These are phyloP conservation scores for Rhingia campestris DNA, from an alignment of 2,888 invertebrate species.

Conservation along the genomic window DNA sequence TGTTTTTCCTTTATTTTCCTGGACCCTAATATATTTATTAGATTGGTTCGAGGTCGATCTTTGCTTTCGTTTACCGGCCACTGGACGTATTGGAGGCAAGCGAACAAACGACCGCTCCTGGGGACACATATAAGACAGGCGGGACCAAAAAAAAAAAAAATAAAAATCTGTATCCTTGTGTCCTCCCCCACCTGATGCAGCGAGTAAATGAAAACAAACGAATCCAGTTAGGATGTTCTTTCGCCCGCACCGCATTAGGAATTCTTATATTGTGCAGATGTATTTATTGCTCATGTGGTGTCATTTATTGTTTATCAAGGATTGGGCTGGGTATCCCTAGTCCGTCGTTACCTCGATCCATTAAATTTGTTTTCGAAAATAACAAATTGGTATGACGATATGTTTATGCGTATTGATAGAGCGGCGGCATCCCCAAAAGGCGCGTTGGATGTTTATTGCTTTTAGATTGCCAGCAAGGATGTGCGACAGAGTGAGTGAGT, in stretches of 20 bases:
- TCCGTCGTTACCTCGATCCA: constrained; percentile 43
- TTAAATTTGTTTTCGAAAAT: constrained; percentile 52
- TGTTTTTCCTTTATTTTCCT: constrained; percentile 9
- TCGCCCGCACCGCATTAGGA: constrained; percentile 21
- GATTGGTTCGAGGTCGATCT: constrained; percentile 53
- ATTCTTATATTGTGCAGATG: constrained; percentile 42
- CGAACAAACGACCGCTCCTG: constrained; percentile 28
- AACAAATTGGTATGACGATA: constrained; percentile 32
- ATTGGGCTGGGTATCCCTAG: neutral
- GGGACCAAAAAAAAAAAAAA: neutral
- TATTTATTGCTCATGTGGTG: constrained; percentile 61
- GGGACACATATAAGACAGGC: constrained; percentile 40
- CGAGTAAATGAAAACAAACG: constrained; percentile 36
- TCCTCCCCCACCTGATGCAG: neutral
- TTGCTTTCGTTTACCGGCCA: constrained; percentile 33
- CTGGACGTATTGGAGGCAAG: constrained; percentile 23
- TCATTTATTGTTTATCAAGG: constrained; percentile 51
- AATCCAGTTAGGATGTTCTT: neutral
- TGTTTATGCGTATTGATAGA: neutral
- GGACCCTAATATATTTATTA: constrained; percentile 49
- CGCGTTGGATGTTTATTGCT: constrained; percentile 62
- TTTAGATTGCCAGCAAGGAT: constrained; percentile 27
- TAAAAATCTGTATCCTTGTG: neutral
- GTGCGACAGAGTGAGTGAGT: neutral
- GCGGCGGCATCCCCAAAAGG: neutral